Base-by-base conservation (phyloP, 2,888 invertebrate species). In the Perizoma affinitatum region DNA sequence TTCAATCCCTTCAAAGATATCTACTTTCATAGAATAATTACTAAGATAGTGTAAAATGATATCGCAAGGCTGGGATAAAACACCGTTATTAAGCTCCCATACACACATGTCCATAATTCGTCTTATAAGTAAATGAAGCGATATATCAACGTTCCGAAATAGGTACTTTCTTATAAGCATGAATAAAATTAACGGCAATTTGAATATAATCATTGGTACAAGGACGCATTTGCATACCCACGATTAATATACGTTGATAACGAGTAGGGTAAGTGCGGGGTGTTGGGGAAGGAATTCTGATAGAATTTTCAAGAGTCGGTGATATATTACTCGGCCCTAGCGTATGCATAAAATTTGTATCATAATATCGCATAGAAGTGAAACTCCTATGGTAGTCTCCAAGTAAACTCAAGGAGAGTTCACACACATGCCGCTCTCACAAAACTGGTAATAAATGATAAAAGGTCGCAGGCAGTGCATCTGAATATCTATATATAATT, bases 171-270 rank as follows among this genome's bases (percentile, higher is more conserved):
- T 70, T 61, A 54, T 69, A 68, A 71, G 69, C 75, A 78, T 79
- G 81, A 79, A 79, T 80, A 81, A 80, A 81, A 82, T 83, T 78
- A 82, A 70, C 73, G 65, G 73, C 77, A 83, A 86, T 87, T 87
- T 87, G 84, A 87, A 88, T 88, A 86, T 87, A 87, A 86, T 85
- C 83, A 83, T 75, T 76, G 72, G 76, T 78, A 80, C 82, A 78
- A 72, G 69, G 75, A 74, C 73, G 74, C 78, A 83, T 86, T 85
- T 82, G 80, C 87, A 81, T 78, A 78, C 68, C 67, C 74, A 77
- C 82, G 87, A 88, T 88, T 88, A 88, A 88, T 88, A 79, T 74
- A 68, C 71, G 68, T 62, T 77, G 87, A 88, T 88, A 87, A 81
- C 79, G 76, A 69, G 63, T 68, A 74, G 66, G 70, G 69, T 64